A percentile compares a stretch with the other conserved stretches of the same genome.
phyloP scores from a whole-genome alignment of 2,888 invertebrate species.

The Cryptophagus acutangulus region DNA sequence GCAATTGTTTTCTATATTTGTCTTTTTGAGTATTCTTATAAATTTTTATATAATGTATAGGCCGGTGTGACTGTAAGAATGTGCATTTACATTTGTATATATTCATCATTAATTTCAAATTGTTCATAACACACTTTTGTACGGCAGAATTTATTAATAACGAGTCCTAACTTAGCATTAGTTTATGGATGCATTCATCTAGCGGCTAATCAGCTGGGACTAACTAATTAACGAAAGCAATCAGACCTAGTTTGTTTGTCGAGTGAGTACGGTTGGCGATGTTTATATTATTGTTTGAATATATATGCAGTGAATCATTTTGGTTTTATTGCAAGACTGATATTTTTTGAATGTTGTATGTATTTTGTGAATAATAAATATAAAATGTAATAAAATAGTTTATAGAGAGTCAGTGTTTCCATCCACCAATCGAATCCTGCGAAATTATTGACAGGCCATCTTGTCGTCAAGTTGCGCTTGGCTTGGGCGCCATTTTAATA shows the following conservation, averaged over 20 bases:
- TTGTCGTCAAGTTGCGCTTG: too few relatives aligned
- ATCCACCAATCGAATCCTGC: too few relatives aligned
- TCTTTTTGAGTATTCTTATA: too few relatives aligned
- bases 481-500: too few relatives aligned
- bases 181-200: neutral
- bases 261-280: too few relatives aligned
- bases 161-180: neutral
- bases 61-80: conserved; percentile 49
- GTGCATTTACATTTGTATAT: conserved; percentile 46
- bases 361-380: conserved; percentile 42
- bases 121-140: neutral
- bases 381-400: conserved; percentile 38
- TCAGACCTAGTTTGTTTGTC: too few relatives aligned
- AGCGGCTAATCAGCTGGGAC: too few relatives aligned
- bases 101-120: conserved; percentile 15
- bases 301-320: conserved; percentile 33
- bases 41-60: conserved; percentile 35
- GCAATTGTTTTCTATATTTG: conserved; percentile 16
- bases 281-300: conserved; percentile 19
- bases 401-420: too few relatives aligned
- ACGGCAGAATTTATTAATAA: conserved; percentile 5
- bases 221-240: too few relatives aligned
- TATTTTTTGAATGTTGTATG: conserved; percentile 48
- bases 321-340: conserved; percentile 46
- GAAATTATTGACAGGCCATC: too few relatives aligned